These are phyloP conservation scores for Sericinus montela DNA, from an alignment of 2,888 invertebrate species.

Conservation along the genomic window DNA sequence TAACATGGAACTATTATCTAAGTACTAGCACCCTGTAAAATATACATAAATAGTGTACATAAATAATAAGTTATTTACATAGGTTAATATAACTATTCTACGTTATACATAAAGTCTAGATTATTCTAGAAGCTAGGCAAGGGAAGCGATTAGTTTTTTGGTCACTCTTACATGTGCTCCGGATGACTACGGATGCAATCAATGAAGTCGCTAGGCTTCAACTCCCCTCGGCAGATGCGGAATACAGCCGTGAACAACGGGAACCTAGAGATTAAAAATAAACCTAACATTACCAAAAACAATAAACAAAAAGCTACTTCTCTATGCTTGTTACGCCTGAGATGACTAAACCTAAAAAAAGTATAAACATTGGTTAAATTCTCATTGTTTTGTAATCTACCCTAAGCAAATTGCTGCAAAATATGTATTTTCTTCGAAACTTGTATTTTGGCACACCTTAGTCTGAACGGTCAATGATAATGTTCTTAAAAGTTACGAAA, in stretches of 20 bases:
- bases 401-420: too few relatives aligned
- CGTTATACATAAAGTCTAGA: slow-evolving; percentile 29
- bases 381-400: too few relatives aligned
- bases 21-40: slow-evolving; percentile 70
- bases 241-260: slow-evolving; percentile 98
- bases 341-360: too few relatives aligned
- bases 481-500: too few relatives aligned
- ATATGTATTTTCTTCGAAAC: too few relatives aligned
- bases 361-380: too few relatives aligned
- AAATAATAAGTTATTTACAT: slow-evolving; percentile 24
- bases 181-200: slow-evolving; percentile 96
- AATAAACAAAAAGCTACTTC: too few relatives aligned
- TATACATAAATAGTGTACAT: slow-evolving; percentile 40
- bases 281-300: too few relatives aligned
- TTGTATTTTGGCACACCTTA: too few relatives aligned
- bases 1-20: slow-evolving; percentile 40
- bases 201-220: slow-evolving; percentile 90
- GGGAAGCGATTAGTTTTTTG: slow-evolving; percentile 14
- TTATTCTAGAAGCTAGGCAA: slow-evolving; percentile 28
- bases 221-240: slow-evolving; percentile 91
- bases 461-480: too few relatives aligned
- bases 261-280: slow-evolving; percentile 81
- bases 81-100: slow-evolving; percentile 16
- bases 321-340: too few relatives aligned
- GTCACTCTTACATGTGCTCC: slow-evolving; percentile 93